Percentiles rank a stretch among this genome's conserved stretches.
Conservation (phyloP, 2,113 vertebrate genomes). For the Azemiops feae region DNA sequence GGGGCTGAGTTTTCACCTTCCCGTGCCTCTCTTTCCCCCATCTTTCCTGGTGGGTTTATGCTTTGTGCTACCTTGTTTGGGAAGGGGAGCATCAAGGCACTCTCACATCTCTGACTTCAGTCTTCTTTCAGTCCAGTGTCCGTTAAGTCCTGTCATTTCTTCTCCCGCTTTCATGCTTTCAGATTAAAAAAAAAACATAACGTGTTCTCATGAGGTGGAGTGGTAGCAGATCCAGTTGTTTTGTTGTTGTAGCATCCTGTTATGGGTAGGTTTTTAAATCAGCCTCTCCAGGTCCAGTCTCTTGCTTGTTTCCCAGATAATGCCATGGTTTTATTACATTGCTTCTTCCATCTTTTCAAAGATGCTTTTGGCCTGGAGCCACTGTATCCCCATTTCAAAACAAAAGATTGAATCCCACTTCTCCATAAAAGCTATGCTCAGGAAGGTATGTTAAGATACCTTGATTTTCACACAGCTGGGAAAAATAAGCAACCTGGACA, state of each 20-base stretch:
- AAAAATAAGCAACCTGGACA: not conserved
- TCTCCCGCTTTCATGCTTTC: not conserved
- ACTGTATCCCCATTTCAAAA: not conserved
- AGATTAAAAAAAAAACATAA: not conserved
- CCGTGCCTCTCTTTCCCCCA: conserved; percentile 22
- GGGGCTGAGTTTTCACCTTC: conserved; percentile 16
- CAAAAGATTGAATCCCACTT: not conserved
- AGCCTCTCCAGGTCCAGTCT: not conserved
- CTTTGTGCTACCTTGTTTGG: conserved; percentile 19
- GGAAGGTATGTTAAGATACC: not conserved
- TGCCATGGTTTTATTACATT: not conserved
- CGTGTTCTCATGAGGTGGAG: not conserved
- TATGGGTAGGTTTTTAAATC: not conserved
- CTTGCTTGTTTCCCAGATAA: not conserved
- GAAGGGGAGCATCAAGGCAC: not conserved
- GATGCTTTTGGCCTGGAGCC: conserved; percentile 15
- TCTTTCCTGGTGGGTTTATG: conserved; percentile 20
- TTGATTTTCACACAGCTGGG: not conserved
- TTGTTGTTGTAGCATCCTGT: not conserved
- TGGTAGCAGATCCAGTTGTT: not conserved
- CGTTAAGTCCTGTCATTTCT: not conserved
- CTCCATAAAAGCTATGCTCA: not conserved
- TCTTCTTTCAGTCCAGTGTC: conserved; percentile 13
- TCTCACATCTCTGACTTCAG: not conserved
- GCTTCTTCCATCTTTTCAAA: not conserved